Evolutionary conservation across 2,113 vertebrate species (phyloP), one percentile per base, ranked within the genome.

Genomic region (Montifringilla adamsi): DNA sequence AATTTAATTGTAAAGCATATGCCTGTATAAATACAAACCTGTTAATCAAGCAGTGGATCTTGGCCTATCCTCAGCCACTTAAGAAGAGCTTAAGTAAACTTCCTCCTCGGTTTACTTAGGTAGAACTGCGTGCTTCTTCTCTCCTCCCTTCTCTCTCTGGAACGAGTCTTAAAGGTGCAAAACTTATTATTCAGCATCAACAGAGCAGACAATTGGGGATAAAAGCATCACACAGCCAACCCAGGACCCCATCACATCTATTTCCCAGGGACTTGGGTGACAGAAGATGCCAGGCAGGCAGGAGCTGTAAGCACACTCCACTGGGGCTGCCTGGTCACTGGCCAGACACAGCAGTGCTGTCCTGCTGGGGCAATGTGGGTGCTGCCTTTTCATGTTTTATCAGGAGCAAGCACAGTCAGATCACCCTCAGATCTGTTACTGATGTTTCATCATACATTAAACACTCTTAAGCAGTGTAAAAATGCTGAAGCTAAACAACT

Each of bases 321-420:
- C 7, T 18, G 9, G 15, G 16, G 7, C 41, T 78, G 37, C 20
- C 30, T 23, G 4, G 21, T 3, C 27, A 10, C n/a, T 50, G 78
- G 15, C 24, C 52, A 49, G 31, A 5, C 1, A 5, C 27, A 63
- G 58, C 47, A 19, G 21, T 6, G 39, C 37, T 31, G 11, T 20
- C 37, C 28, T 63, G 47, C 62, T 55, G 8, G 0, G 33, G 35
- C 6, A 46, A 2, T 0, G 0, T 7, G 2, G 21, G 15, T 16
- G 27, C 20, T 91, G n/a, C 64, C 21, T 84, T 70, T 68, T 39
- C 63, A 41, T 5, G 14, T 27, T 43, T 84, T 28, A 55, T 58
- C 56, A 62, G 77, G 19, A 66, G 22, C 64, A 31, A 21, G 26
- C 50, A 14, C 62, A 46, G 28, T 11, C 77, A 84, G 31, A 23